Evolutionary conservation across 2,888 invertebrate species (phyloP).

Genomic region (Pachymerium ferrugineum): DNA sequence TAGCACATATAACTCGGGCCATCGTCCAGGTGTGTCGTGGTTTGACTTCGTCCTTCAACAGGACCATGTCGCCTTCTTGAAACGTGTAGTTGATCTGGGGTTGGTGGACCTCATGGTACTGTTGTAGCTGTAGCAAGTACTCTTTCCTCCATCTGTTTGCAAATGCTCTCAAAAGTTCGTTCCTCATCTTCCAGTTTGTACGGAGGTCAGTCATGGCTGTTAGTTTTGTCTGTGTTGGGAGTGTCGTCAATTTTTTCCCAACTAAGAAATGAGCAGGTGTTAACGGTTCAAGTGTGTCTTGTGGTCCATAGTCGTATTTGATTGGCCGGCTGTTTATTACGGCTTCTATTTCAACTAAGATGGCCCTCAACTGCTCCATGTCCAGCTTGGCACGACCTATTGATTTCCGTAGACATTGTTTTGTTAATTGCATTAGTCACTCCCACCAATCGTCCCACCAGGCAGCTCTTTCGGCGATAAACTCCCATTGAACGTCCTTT

Average conservation of each 20-base stretch:
- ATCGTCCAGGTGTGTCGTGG: no score
- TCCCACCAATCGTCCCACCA: conserved; percentile 35
- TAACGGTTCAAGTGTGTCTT: neutral
- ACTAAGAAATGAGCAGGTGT: conserved; percentile 23
- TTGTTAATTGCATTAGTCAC: conserved; percentile 12
- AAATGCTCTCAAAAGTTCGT: neutral
- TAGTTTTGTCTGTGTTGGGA: neutral
- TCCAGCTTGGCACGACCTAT: neutral
- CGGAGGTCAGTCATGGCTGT: no score
- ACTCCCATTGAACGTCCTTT: conserved; percentile 29
- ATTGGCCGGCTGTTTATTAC: conserved; percentile 23
- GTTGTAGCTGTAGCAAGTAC: neutral
- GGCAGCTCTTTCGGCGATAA: conserved; percentile 31
- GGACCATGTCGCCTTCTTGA: no score
- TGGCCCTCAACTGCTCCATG: neutral
- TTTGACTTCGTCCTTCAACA: no score
- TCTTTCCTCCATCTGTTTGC: neutral
- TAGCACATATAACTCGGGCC: no score
- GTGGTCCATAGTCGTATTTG: neutral
- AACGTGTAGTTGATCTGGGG: no score
- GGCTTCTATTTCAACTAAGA: conserved; percentile 17
- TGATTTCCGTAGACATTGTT: conserved; percentile 29
- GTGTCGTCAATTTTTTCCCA: neutral
- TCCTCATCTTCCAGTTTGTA: neutral
- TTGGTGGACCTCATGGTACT: neutral